Evolutionary conservation across 2,113 vertebrate species (phyloP).

Genomic region (Calidris pugnax): DNA sequence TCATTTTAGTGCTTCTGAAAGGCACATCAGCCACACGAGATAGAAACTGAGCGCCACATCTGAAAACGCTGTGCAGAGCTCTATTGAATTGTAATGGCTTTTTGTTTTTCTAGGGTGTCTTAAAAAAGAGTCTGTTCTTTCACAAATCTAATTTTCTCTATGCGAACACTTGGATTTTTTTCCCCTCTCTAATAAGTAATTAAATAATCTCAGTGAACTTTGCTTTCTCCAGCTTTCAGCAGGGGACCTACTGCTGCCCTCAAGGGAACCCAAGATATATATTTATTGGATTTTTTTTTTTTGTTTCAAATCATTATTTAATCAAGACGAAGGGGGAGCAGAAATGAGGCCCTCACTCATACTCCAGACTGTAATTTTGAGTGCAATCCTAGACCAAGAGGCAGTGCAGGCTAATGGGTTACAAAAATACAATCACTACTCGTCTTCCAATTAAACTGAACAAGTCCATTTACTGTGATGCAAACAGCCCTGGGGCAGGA

Average conservation of each 20-base stretch:
- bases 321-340: slow-evolving; percentile 45
- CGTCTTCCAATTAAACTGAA: slow-evolving; percentile 71
- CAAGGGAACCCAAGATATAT: slow-evolving; percentile 40
- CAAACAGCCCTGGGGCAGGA: slow-evolving; percentile 63
- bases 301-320: slow-evolving; percentile 75
- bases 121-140: neutral
- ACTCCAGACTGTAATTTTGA: slow-evolving; percentile 66
- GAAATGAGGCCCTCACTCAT: slow-evolving; percentile 57
- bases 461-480: slow-evolving; percentile 66
- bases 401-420: slow-evolving; percentile 61
- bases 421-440: slow-evolving; percentile 69
- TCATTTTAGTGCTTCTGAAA: neutral
- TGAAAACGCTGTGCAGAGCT: neutral
- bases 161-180: neutral
- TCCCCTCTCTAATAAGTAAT: slow-evolving; percentile 53
- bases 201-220: slow-evolving; percentile 60
- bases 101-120: neutral
- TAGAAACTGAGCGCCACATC: neutral
- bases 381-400: slow-evolving; percentile 61
- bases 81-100: slow-evolving; percentile 22
- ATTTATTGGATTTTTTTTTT: slow-evolving; percentile 46
- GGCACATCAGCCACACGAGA: neutral
- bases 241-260: slow-evolving; percentile 42
- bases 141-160: slow-evolving; percentile 26
- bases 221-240: slow-evolving; percentile 22